Percentiles rank a stretch among this genome's conserved stretches.
phyloP scores from a whole-genome alignment of 2,113 vertebrate species.

The Brachirus orientalis region DNA sequence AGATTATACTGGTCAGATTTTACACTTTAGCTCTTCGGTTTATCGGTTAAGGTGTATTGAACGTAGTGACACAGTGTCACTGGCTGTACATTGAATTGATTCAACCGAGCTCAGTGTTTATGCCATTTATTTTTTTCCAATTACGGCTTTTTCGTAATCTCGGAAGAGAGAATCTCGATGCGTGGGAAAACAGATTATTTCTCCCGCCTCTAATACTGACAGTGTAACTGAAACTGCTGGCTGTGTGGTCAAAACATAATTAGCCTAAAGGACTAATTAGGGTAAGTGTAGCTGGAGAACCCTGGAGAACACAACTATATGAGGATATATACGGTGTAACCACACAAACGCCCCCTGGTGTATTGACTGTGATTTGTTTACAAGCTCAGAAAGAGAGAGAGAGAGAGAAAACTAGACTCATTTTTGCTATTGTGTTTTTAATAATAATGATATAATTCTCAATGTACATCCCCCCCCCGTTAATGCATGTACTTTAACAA shows the following conservation, averaged over 20 bases:
- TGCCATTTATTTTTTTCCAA: too few relatives aligned
- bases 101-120: too few relatives aligned
- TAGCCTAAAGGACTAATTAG: conserved; percentile 68
- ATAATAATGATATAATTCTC: background rate
- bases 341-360: background rate
- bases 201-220: background rate
- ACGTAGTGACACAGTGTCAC: too few relatives aligned
- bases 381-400: background rate
- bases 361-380: conserved; percentile 25
- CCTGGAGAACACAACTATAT: conserved; percentile 27
- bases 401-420: background rate
- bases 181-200: too few relatives aligned
- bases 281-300: conserved; percentile 41
- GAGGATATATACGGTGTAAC: conserved; percentile 33
- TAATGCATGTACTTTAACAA: background rate
- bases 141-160: too few relatives aligned
- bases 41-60: too few relatives aligned
- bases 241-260: conserved; percentile 35
- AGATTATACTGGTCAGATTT: too few relatives aligned
- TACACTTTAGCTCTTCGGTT: too few relatives aligned
- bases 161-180: too few relatives aligned
- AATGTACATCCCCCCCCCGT: too few relatives aligned
- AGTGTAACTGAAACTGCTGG: conserved; percentile 15
- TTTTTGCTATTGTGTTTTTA: background rate
- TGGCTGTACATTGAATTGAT: too few relatives aligned